phyloP scores from a whole-genome alignment of 2,888 invertebrate genomes.

The Hermaeophaga mercurialis region DNA sequence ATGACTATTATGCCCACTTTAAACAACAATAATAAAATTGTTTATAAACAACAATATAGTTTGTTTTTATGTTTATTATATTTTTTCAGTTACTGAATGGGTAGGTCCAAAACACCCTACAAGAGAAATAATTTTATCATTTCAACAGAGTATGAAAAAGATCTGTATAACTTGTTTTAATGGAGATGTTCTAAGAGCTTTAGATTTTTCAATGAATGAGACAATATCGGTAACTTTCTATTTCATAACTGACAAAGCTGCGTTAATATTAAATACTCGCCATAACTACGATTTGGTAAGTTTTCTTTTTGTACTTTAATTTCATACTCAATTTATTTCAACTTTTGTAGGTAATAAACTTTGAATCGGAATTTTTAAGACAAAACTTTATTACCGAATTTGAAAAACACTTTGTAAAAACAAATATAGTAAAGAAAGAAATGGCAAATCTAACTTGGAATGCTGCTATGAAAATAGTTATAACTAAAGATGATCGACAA shows the following conservation, averaged over 20 bases:
- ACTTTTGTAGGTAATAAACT: constrained; percentile 58
- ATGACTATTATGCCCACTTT: no score
- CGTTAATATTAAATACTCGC: constrained; percentile 55
- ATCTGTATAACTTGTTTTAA: constrained; percentile 54
- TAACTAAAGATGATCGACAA: constrained; percentile 59
- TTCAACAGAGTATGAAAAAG: constrained; percentile 50
- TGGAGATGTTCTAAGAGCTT: constrained; percentile 55
- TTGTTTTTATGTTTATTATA: constrained; percentile 13
- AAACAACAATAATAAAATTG: no score
- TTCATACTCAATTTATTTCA: no score
- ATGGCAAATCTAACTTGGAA: constrained; percentile 44
- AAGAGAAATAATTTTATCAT: constrained; percentile 54
- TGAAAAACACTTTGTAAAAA: constrained; percentile 51
- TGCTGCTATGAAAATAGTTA: constrained; percentile 51
- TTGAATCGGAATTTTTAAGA: constrained; percentile 56
- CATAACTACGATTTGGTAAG: constrained; percentile 63
- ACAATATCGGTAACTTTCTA: constrained; percentile 48
- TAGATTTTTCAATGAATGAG: constrained; percentile 51
- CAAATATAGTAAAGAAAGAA: constrained; percentile 43
- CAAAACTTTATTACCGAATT: constrained; percentile 54
- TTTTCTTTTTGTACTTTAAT: not conserved
- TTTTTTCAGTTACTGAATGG: constrained; percentile 53
- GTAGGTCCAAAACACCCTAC: constrained; percentile 49
- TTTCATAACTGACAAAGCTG: constrained; percentile 52
- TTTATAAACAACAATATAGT: no score